A percentile compares a stretch with the other conserved stretches of the same genome.
phyloP scores from a whole-genome alignment of 2,113 vertebrate species.

The Siphamia tubifer region DNA sequence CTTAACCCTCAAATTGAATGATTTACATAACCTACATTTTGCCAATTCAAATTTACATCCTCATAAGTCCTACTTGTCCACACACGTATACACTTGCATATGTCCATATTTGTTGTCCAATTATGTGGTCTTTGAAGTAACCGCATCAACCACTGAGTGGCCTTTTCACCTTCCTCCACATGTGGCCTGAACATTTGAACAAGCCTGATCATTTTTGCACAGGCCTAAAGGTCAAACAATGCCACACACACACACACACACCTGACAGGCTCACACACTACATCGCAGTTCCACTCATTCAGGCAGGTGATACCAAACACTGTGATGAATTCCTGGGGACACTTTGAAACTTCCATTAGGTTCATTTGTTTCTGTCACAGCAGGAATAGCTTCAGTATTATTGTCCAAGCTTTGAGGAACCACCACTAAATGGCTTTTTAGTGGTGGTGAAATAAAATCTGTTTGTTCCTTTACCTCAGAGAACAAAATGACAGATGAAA shows the following conservation, averaged over 20 bases:
- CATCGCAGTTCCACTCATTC: background rate
- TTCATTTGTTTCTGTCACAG: slow-evolving; percentile 22
- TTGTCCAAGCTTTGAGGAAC: slow-evolving; percentile 6
- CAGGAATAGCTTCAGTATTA: background rate
- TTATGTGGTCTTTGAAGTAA: slow-evolving; percentile 56
- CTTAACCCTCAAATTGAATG: too few relatives aligned
- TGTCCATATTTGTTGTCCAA: background rate
- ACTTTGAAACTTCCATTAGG: slow-evolving; percentile 5
- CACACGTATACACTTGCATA: background rate
- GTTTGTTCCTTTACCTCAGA: slow-evolving; percentile 6
- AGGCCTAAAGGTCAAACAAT: slow-evolving; percentile 39
- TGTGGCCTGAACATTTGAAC: slow-evolving; percentile 38
- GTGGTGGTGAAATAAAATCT: slow-evolving; percentile 25
- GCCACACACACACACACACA: background rate
- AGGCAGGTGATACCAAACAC: slow-evolving; percentile 23
- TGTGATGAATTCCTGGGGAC: slow-evolving; percentile 1
- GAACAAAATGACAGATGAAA: slow-evolving; percentile 34
- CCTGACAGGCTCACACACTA: background rate
- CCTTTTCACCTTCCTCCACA: slow-evolving; percentile 45
- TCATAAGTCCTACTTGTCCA: background rate
- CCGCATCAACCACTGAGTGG: slow-evolving; percentile 6
- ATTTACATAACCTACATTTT: too few relatives aligned
- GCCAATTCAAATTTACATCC: too few relatives aligned
- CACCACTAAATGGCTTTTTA: slow-evolving; percentile 5
- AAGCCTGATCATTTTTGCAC: slow-evolving; percentile 15